Evolutionary conservation across 2,113 vertebrate species (phyloP).

Genomic region (Paramisgurnus dabryanus): DNA sequence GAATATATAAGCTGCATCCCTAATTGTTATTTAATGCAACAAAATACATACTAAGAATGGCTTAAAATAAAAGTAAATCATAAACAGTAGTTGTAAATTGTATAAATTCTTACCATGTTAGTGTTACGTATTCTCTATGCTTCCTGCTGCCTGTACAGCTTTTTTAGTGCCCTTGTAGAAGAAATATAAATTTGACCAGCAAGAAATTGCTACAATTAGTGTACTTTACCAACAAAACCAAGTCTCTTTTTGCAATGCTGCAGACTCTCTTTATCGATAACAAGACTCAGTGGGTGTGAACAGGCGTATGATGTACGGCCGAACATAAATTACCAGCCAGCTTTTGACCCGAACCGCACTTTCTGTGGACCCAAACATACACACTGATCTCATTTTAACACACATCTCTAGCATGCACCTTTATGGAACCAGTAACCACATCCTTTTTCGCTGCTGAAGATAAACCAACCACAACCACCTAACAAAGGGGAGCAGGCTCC

Average conservation of each 20-base stretch:
- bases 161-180: not conserved
- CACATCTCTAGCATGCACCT: constrained; percentile 33
- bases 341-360: constrained; percentile 19
- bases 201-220: not conserved
- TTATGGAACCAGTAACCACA: constrained; percentile 71
- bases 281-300: constrained; percentile 21
- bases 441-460: constrained; percentile 73
- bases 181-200: not conserved
- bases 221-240: constrained; percentile 10
- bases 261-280: constrained; percentile 13
- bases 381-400: constrained; percentile 51
- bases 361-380: constrained; percentile 8
- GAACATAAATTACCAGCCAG: constrained; percentile 24
- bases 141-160: not conserved
- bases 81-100: not conserved
- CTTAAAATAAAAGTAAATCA: too few species aligned
- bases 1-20: too few species aligned
- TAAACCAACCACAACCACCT: constrained; percentile 63
- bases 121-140: not conserved
- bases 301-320: constrained; percentile 45
- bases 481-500: constrained; percentile 12
- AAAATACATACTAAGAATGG: not conserved
- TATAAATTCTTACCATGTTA: constrained; percentile 18
- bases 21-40: not conserved
- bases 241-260: not conserved